These are phyloP conservation scores for Australoheros scitulus DNA, from an alignment of 2,113 vertebrate genomes.

Conservation along the genomic window DNA sequence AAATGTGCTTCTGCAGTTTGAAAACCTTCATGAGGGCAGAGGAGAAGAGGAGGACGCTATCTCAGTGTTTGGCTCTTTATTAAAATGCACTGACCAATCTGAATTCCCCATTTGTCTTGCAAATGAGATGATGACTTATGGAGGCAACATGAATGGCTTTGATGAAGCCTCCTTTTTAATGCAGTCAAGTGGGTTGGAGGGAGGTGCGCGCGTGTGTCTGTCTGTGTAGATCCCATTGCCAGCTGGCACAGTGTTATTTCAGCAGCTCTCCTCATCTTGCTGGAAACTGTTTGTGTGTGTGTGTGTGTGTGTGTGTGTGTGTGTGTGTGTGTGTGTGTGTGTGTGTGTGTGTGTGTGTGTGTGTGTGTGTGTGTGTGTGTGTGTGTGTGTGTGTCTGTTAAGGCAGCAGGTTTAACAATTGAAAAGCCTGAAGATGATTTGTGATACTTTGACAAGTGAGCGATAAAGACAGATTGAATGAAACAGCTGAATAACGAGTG, in stretches of 20 bases:
- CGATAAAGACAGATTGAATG: neutral
- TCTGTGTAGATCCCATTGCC: conserved; percentile 53
- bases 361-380: neutral
- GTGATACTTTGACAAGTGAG: neutral
- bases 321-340: neutral
- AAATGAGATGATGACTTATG: conserved; percentile 77
- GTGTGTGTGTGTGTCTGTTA: neutral
- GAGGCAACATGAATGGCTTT: conserved; percentile 72
- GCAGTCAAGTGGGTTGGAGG: conserved; percentile 69
- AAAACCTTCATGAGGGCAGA: neutral
- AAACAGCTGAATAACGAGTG: conserved; percentile 5
- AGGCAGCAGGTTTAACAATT: neutral
- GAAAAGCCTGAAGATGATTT: neutral
- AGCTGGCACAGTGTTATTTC: conserved; percentile 69
- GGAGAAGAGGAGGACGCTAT: conserved; percentile 3
- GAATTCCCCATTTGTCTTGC: conserved; percentile 74
- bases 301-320: neutral
- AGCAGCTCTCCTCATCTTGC: conserved; percentile 53
- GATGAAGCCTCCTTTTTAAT: conserved; percentile 74
- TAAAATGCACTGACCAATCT: conserved; percentile 67
- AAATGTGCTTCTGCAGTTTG: neutral
- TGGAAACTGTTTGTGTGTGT: neutral
- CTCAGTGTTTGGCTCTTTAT: conserved; percentile 52
- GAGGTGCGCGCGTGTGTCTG: conserved; percentile 43
- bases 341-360: neutral